Base-by-base conservation (phyloP, 2,888 invertebrate genomes). In the Aspidapion aeneum region DNA sequence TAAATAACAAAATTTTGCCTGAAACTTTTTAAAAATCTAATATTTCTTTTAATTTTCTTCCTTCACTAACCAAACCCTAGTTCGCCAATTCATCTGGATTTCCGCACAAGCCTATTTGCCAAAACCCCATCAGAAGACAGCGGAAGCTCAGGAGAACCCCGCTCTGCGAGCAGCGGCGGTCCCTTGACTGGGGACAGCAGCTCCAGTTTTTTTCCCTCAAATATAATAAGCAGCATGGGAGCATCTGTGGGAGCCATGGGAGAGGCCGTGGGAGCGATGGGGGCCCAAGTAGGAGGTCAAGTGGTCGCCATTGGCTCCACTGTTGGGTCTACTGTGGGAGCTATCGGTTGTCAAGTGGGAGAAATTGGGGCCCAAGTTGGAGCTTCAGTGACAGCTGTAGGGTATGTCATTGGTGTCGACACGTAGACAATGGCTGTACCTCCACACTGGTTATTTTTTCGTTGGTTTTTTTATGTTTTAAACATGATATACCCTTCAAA, bases 21-120 rank as follows among this genome's bases (percentile, higher is more conserved):
- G n/a, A n/a, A n/a, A n/a, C n/a, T n/a, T n/a, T n/a, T n/a, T n/a
- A n/a, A n/a, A n/a, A n/a, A 35, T 35, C 54, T 18, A 19, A 54
- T 18, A 55, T 7, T 19, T 49, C 20, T n/a, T 17, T 59, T 48
- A 55, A 22, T 61, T 21, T n/a, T 18, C 50, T 22, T 60, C 57
- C 54, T 58, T 62, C 35, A 68, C 61, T 67, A 69, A 67, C 64
- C 57, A 63, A n/a, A n/a, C 65, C 62, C 61, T 58, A 93, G 93
- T 84, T 94, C 94, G 78, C 94, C 94, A 78, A 93, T 94, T 84
- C 93, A 93, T 86, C 87, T 96, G 82, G 96, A 96, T 87, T 93
- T 96, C 84, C 94, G 96, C 82, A 92, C 94, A 78, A 95, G 95
- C 82, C 87, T 95, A 81, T 94, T 96, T 86, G 85, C 89, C 82